A percentile compares a stretch with the other conserved stretches of the same genome.
These are phyloP conservation scores for Gallinago nigripennis DNA, from an alignment of 2,797 vertebrate genomes.

Conservation along the genomic window DNA sequence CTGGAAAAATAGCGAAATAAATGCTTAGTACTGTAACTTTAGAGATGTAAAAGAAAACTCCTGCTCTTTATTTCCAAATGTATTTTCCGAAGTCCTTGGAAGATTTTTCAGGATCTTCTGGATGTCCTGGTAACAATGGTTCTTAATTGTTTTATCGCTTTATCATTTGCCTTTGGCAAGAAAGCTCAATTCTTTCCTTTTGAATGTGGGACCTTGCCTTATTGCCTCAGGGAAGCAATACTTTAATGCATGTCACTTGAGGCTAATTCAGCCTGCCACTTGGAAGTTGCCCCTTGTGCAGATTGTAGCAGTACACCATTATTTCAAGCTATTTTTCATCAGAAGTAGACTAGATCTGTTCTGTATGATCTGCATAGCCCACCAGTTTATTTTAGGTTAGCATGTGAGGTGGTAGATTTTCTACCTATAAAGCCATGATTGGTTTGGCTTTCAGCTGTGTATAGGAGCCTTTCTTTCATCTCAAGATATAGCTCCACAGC, in stretches of 20 bases:
- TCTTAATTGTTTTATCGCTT: background rate
- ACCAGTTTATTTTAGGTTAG: background rate
- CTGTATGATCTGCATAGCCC: background rate
- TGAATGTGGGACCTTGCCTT: slow-evolving; percentile 21
- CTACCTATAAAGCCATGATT: background rate
- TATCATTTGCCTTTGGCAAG: slow-evolving; percentile 37
- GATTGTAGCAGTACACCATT: background rate
- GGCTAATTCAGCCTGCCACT: slow-evolving; percentile 55
- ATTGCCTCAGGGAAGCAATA: slow-evolving; percentile 24
- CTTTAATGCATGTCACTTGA: slow-evolving; percentile 27
- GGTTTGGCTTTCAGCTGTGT: background rate
- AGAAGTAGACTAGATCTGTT: background rate
- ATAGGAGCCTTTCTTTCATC: background rate
- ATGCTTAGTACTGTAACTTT: background rate
- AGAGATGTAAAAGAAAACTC: background rate
- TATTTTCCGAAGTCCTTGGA: background rate
- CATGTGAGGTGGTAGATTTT: background rate
- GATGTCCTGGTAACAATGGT: background rate
- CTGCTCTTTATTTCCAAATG: background rate
- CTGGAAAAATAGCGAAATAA: background rate
- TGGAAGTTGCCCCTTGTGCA: slow-evolving; percentile 58
- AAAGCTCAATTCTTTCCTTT: slow-evolving; percentile 27
- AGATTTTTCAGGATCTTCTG: slow-evolving; percentile 2
- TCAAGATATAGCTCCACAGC: background rate
- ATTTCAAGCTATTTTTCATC: slow-evolving; percentile 30